Evolutionary conservation across 2,797 vertebrate genomes (phyloP).

Genomic region (Danio aesculapii): DNA sequence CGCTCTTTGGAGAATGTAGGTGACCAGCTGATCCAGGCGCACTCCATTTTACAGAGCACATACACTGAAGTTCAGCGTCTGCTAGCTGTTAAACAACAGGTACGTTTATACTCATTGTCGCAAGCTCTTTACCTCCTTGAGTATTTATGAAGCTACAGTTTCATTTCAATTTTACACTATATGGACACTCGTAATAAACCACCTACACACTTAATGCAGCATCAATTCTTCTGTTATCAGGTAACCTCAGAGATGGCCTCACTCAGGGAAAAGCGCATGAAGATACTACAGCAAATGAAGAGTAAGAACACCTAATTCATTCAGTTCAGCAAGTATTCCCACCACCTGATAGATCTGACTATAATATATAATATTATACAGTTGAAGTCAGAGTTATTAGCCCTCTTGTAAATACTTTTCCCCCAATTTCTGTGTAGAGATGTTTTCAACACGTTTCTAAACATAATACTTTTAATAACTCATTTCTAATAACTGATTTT

Average conservation of each 20-base stretch:
- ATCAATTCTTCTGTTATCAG: slow-evolving; percentile 68
- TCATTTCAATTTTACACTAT: not conserved
- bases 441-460: too few relatives aligned
- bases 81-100: slow-evolving; percentile 88
- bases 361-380: not conserved
- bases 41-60: slow-evolving; percentile 83
- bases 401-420: too few relatives aligned
- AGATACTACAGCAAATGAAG: slow-evolving; percentile 91
- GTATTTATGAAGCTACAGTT: not conserved
- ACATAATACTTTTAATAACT: too few relatives aligned
- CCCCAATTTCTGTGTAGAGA: too few relatives aligned
- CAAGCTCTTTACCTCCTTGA: not conserved
- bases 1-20: slow-evolving; percentile 85
- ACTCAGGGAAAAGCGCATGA: slow-evolving; percentile 88
- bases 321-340: not conserved
- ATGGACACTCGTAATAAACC: too few relatives aligned
- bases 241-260: slow-evolving; percentile 87
- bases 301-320: slow-evolving; percentile 73
- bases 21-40: slow-evolving; percentile 82
- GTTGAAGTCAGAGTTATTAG: too few relatives aligned
- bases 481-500: too few relatives aligned
- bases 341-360: not conserved
- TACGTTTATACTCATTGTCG: slow-evolving; percentile 57
- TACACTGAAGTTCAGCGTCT: slow-evolving; percentile 89
- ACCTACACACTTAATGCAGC: too few relatives aligned